phyloP scores from a whole-genome alignment of 2,888 invertebrate species.

The Perizoma affinitatum region DNA sequence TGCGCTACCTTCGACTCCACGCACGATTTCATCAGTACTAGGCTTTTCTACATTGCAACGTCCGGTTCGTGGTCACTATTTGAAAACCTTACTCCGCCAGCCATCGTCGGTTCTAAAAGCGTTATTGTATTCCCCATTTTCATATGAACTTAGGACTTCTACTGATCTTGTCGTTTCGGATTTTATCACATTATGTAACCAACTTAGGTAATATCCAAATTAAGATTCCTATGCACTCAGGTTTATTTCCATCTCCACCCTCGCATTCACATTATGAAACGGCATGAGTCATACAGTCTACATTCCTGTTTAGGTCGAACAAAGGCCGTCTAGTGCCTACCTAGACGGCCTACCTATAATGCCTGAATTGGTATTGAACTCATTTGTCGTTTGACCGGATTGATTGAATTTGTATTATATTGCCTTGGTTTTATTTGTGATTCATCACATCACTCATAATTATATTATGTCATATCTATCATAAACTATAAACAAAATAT shows the following conservation, averaged over 20 bases:
- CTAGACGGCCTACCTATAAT: conserved; percentile 21
- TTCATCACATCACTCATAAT: conserved; percentile 1
- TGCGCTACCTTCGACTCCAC: too few species aligned
- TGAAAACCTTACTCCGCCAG: too few species aligned
- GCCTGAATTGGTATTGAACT: conserved; percentile 26
- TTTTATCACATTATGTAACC: too few species aligned
- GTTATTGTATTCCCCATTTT: too few species aligned
- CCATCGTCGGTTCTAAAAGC: too few species aligned
- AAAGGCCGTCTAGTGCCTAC: conserved; percentile 22
- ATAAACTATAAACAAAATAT: not conserved
- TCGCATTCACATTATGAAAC: conserved; percentile 15
- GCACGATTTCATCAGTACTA: too few species aligned
- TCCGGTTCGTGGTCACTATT: too few species aligned
- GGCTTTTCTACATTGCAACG: too few species aligned
- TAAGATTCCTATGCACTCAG: not conserved
- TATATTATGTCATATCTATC: not conserved
- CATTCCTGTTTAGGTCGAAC: conserved; percentile 23
- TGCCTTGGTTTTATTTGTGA: conserved; percentile 16
- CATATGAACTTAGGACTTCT: too few species aligned
- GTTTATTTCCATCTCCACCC: conserved; percentile 9
- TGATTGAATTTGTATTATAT: conserved; percentile 11
- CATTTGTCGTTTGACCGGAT: conserved; percentile 18
- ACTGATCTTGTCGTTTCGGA: too few species aligned
- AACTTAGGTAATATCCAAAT: not conserved
- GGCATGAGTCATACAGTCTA: conserved; percentile 17